These are phyloP conservation scores for Neodiprion lecontei DNA, from an alignment of 1,140 invertebrate genomes.

Conservation along the genomic window DNA sequence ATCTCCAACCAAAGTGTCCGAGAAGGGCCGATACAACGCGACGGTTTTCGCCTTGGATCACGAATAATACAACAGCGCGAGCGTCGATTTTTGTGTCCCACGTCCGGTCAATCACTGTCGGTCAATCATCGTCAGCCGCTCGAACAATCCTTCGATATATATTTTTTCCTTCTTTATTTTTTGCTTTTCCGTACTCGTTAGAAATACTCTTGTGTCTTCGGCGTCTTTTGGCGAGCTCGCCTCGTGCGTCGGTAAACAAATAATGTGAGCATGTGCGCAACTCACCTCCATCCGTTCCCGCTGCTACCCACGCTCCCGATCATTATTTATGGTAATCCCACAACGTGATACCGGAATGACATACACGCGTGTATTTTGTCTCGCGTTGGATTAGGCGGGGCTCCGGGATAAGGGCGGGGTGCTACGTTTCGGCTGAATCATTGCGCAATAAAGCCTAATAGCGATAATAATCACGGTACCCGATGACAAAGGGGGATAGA, in stretches of 20 bases:
- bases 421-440: slow-evolving; percentile 4
- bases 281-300: too few species aligned
- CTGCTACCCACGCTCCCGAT: not conserved
- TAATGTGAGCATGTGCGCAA: too few species aligned
- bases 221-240: too few species aligned
- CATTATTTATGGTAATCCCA: not conserved
- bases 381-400: slow-evolving; percentile 3
- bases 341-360: slow-evolving; percentile 3
- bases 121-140: not conserved
- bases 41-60: not conserved
- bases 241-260: too few species aligned
- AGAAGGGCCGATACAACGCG: not conserved
- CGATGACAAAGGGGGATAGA: too few species aligned
- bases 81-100: not conserved
- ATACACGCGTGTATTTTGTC: slow-evolving; percentile 3
- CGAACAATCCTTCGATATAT: too few species aligned
- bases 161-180: too few species aligned
- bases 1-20: too few species aligned
- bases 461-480: not conserved
- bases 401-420: not conserved
- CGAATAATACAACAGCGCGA: not conserved
- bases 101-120: not conserved
- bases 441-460: slow-evolving; percentile 3
- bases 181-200: too few species aligned
- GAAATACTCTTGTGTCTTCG: too few species aligned